Conservation (phyloP, 2,113 vertebrate species). For the Gorsachius goisagi region DNA sequence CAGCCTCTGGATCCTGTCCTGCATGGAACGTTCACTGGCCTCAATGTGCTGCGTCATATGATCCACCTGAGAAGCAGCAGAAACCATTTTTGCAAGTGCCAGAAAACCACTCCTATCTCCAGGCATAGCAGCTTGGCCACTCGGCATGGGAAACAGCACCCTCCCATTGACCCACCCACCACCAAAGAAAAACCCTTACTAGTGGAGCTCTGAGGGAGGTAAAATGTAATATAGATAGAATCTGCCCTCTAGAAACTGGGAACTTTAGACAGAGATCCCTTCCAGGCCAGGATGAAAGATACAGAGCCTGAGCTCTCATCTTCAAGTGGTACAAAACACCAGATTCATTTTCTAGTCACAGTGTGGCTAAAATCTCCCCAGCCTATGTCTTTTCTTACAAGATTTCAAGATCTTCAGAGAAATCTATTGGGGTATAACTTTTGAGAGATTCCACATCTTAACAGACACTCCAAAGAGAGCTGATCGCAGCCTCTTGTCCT, state of each 20-base stretch:
- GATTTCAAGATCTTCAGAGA: neutral
- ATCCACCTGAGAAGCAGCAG: conserved; percentile 76
- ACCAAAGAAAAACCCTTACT: neutral
- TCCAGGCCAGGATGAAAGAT: neutral
- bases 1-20: conserved; percentile 86
- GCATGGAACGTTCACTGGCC: conserved; percentile 79
- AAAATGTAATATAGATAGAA: neutral
- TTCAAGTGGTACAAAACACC: neutral
- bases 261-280: neutral
- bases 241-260: neutral
- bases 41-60: conserved; percentile 82
- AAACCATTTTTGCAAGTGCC: neutral
- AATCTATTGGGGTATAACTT: neutral
- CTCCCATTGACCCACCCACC: neutral
- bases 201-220: no score
- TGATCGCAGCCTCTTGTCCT: neutral
- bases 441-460: neutral
- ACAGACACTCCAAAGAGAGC: neutral
- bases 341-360: neutral
- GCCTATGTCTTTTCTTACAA: neutral
- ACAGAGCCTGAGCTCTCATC: neutral
- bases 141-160: fast-evolving
- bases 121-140: neutral
- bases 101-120: neutral
- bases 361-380: neutral